phyloP scores from a whole-genome alignment of 2,113 vertebrate genomes.

The Pomatorhinus ruficollis region DNA sequence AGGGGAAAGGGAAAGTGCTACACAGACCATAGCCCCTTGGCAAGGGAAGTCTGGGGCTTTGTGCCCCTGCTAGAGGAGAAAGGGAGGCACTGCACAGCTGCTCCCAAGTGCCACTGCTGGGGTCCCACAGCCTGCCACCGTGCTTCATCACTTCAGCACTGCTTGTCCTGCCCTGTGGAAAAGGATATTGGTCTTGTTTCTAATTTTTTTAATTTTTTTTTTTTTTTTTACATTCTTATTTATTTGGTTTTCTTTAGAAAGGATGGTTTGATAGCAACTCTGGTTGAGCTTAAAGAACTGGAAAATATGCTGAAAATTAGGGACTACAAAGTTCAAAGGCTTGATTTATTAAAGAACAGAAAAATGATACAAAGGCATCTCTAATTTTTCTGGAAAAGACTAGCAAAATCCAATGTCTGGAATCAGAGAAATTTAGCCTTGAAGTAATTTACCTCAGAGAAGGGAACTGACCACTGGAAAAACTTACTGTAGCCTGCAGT shows the following conservation, averaged over 20 bases:
- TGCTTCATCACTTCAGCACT: not conserved
- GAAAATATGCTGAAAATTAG: not conserved
- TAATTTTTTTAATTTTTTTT: no score
- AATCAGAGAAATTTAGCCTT: not conserved
- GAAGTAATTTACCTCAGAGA: not conserved
- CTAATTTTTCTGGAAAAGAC: not conserved
- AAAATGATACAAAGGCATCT: not conserved
- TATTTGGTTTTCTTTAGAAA: not conserved
- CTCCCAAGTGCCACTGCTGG: rapidly evolving
- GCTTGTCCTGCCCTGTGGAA: not conserved
- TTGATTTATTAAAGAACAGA: not conserved
- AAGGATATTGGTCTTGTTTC: not conserved
- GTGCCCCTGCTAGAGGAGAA: not conserved
- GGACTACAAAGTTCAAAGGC: not conserved
- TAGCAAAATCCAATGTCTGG: not conserved
- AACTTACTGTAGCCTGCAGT: not conserved
- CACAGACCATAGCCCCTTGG: not conserved
- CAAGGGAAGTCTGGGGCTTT: not conserved
- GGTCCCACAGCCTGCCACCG: not conserved
- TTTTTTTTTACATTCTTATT: not conserved
- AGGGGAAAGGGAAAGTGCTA: not conserved
- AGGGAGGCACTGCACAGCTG: not conserved
- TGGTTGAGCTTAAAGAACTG: not conserved
- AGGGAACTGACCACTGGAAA: not conserved
- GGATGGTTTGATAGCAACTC: not conserved